phyloP scores from a whole-genome alignment of 2,888 invertebrate species.

The Podabrus alpinus region DNA sequence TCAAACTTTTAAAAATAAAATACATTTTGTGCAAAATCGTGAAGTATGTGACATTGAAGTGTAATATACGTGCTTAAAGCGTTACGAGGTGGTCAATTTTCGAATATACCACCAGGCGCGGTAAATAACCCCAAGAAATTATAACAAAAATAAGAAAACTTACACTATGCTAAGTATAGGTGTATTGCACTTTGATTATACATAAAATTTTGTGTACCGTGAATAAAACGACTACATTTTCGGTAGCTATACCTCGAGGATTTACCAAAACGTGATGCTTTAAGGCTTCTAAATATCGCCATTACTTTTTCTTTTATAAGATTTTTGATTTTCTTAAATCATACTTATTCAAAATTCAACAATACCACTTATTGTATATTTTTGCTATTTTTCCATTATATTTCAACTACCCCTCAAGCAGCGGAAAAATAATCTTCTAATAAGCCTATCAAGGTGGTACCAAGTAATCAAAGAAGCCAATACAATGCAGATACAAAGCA shows the following conservation, averaged over 20 bases:
- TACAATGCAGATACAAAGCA: neutral
- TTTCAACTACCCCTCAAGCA: neutral
- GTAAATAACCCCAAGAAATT: neutral
- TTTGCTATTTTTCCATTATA: neutral
- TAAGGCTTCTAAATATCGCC: neutral
- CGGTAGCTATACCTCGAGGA: neutral
- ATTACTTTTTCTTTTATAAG: neutral
- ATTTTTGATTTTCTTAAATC: no score
- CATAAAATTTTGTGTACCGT: neutral
- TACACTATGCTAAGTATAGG: neutral
- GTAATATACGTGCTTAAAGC: neutral
- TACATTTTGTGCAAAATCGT: constrained; percentile 15
- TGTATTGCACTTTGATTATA: neutral
- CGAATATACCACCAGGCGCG: neutral
- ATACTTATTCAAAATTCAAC: neutral
- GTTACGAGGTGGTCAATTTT: neutral
- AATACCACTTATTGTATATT: neutral
- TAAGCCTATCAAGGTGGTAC: neutral
- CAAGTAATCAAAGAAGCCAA: neutral
- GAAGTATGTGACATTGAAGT: constrained; percentile 6
- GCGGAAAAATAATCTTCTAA: neutral
- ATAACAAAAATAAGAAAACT: neutral
- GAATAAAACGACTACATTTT: neutral
- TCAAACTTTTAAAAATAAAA: constrained; percentile 3
- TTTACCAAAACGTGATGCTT: neutral